phyloP scores from a whole-genome alignment of 1,140 invertebrate species.

The Nephila pilipes region DNA sequence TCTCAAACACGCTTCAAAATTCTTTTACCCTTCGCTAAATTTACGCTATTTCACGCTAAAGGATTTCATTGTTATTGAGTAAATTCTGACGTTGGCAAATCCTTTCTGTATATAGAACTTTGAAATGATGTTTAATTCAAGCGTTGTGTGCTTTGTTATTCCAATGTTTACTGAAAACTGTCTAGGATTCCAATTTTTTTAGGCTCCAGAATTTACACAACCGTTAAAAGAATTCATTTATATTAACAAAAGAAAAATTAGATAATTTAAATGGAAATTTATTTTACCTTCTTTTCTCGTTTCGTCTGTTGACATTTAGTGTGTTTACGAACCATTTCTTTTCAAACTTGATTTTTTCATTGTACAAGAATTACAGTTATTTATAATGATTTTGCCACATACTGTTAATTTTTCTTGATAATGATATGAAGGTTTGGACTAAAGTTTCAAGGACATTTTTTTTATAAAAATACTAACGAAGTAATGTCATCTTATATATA shows the following conservation, averaged over 20 bases:
- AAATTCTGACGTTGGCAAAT: neutral
- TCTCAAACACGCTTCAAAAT: neutral
- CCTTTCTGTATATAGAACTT: neutral
- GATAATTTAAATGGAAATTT: neutral
- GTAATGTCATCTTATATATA: too few species aligned
- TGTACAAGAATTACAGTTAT: too few species aligned
- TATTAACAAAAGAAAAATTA: neutral
- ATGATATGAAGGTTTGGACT: too few species aligned
- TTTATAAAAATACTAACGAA: too few species aligned
- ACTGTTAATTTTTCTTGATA: too few species aligned
- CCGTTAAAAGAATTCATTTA: neutral
- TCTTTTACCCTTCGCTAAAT: constrained; percentile 8
- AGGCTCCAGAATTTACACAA: neutral
- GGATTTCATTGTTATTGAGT: neutral
- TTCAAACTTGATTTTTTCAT: neutral
- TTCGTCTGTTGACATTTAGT: neutral
- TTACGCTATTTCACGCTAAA: neutral
- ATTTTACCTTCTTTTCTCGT: neutral
- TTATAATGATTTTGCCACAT: too few species aligned
- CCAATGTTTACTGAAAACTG: neutral
- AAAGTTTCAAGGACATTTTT: too few species aligned
- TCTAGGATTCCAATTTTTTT: neutral
- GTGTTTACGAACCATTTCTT: neutral
- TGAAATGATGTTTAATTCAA: constrained; percentile 1
- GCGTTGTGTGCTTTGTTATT: neutral